Conservation (phyloP, 2,797 vertebrate species). For the Falco cherrug region DNA sequence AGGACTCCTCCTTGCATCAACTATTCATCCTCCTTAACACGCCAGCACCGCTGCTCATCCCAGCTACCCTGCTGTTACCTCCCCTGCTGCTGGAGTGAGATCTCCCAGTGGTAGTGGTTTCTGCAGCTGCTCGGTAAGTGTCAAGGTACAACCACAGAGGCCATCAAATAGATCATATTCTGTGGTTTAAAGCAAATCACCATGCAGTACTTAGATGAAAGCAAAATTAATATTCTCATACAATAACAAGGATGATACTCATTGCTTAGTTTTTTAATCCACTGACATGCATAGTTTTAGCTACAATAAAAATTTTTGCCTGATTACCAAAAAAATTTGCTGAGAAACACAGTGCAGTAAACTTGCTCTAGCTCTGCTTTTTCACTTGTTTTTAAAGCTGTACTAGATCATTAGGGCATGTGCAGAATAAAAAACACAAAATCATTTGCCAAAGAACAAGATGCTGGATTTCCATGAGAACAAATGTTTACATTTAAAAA, state of each 20-base stretch:
- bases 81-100: not conserved
- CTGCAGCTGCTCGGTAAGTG: not conserved
- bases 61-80: not conserved
- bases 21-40: not conserved
- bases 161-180: not conserved
- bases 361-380: not conserved
- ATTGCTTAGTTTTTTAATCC: not conserved
- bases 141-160: not conserved
- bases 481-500: not conserved
- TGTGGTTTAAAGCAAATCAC: not conserved
- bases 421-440: not conserved
- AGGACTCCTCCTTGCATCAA: not conserved
- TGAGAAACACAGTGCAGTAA: not conserved
- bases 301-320: not conserved
- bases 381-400: not conserved
- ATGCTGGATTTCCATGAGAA: not conserved
- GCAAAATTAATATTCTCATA: not conserved
- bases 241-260: not conserved
- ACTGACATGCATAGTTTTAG: not conserved
- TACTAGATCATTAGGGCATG: not conserved
- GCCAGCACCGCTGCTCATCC: not conserved
- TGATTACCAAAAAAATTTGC: not conserved
- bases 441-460: not conserved
- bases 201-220: not conserved
- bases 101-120: rapidly evolving